Percentiles rank a stretch among this genome's conserved stretches.
These are phyloP conservation scores for Cantharis flavilabris DNA, from an alignment of 2,888 invertebrate species.

Conservation along the genomic window DNA sequence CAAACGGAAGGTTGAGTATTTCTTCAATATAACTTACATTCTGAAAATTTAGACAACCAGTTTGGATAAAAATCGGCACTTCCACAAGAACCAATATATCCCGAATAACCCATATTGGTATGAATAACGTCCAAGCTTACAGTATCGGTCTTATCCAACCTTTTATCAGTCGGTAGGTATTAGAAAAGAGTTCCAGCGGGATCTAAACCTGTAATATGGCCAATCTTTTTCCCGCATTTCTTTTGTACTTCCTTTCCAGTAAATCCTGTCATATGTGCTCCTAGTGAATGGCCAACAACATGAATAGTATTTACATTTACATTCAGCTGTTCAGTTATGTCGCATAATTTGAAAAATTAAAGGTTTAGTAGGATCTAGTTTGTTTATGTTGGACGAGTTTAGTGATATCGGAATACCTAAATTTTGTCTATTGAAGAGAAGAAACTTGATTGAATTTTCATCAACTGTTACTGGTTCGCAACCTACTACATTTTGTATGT, in stretches of 20 bases:
- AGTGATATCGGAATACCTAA: neutral
- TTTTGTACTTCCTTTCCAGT: neutral
- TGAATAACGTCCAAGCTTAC: slow-evolving; percentile 5
- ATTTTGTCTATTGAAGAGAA: neutral
- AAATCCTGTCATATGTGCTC: neutral
- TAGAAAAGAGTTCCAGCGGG: slow-evolving; percentile 10
- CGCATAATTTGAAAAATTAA: neutral
- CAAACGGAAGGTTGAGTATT: neutral
- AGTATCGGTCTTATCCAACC: neutral
- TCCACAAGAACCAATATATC: slow-evolving; percentile 5
- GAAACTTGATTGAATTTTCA: neutral
- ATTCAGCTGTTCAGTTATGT: neutral
- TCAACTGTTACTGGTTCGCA: neutral
- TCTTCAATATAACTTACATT: neutral
- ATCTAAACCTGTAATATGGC: slow-evolving; percentile 7
- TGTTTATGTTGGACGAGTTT: neutral
- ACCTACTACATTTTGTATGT: neutral
- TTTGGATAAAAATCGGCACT: slow-evolving; percentile 5
- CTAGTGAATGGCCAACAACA: slow-evolving; percentile 7
- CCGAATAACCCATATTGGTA: neutral
- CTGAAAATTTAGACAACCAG: neutral
- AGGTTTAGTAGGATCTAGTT: neutral
- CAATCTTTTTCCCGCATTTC: neutral
- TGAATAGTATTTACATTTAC: neutral
- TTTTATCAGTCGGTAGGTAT: neutral